Percentiles rank a stretch among this genome's conserved stretches.
phyloP scores from a whole-genome alignment of 2,888 invertebrate species.

The Cantharis lateralis region DNA sequence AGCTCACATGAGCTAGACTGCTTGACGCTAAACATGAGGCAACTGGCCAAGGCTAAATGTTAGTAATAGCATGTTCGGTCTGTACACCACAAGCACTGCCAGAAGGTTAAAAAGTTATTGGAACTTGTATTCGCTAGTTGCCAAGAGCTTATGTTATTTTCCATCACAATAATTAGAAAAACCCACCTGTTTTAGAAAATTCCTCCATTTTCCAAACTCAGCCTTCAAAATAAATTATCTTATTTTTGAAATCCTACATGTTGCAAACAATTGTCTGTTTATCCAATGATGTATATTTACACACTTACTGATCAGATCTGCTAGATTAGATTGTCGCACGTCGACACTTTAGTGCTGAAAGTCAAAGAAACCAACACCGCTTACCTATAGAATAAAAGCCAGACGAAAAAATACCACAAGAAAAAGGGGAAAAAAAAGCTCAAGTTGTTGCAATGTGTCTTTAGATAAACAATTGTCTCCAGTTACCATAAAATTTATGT shows the following conservation, averaged over 20 bases:
- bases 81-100: conserved; percentile 20
- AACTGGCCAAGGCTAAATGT: conserved; percentile 40
- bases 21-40: conserved; percentile 38
- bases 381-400: conserved; percentile 8
- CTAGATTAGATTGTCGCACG: conserved; percentile 25
- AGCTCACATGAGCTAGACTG: conserved; percentile 34
- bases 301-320: conserved; percentile 18
- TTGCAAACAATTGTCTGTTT: neutral
- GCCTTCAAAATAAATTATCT: neutral
- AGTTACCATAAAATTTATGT: conserved; percentile 26
- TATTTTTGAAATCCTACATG: neutral
- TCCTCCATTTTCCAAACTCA: neutral
- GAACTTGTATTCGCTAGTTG: conserved; percentile 14
- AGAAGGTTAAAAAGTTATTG: conserved; percentile 23
- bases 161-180: neutral
- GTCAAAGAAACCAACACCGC: conserved; percentile 11
- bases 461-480: conserved; percentile 30
- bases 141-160: conserved; percentile 12
- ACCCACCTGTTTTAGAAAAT: neutral
- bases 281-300: conserved; percentile 18
- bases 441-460: conserved; percentile 14
- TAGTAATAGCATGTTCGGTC: conserved; percentile 24
- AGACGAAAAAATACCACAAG: conserved; percentile 16
- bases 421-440: conserved; percentile 10
- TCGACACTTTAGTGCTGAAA: conserved; percentile 24